Evolutionary conservation across 2,797 vertebrate genomes (phyloP), one percentile per base, ranked within the genome.

Genomic region (Tolypeutes matacus): DNA sequence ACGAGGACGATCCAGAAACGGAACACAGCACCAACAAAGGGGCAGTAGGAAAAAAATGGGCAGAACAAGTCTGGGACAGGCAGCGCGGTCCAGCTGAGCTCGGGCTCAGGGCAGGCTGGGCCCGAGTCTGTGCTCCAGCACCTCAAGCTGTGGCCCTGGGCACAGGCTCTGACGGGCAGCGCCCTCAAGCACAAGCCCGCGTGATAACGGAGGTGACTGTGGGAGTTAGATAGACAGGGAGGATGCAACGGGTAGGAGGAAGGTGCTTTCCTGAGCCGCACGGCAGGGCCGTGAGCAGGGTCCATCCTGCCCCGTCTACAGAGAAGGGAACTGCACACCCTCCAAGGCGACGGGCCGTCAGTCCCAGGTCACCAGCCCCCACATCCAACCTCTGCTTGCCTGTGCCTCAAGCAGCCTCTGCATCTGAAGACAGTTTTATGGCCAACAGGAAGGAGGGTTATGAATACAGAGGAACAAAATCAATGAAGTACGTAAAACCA

Each of bases 391-490:
- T 72, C 46, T 86, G 51, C 49, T 53, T 60, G 7, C 23, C 56
- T 75, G 20, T 69, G 10, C 18, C 77, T 60, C 73, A 93, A 29
- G 34, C 2, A 87, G 17, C 9, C 51, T 58, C 25, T 49, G 36
- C 83, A 67, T 84, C 49, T 84, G 9, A 81, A 80, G 34, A 86
- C 5, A 86, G 7, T 13, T 76, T 18, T 67, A 90, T 27, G 20
- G 76, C 20, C 31, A 89, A 96, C 1, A 78, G 60, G 76, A 86
- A 91, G 60, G 53, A 92, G 49, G 6, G 2, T 29, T 94, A 69
- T 31, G 75, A 88, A 95, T 27, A 84, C 15, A 77, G 4, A 87
- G 53, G 17, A 91, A 91, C 7, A 92, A 95, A 96, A 73, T 42
- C 78, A 64, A 77, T 46, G 18, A 86, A 87, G 80, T 56, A 84